These are phyloP conservation scores for Scartelaos histophorus DNA, from an alignment of 2,113 vertebrate genomes.

Conservation along the genomic window DNA sequence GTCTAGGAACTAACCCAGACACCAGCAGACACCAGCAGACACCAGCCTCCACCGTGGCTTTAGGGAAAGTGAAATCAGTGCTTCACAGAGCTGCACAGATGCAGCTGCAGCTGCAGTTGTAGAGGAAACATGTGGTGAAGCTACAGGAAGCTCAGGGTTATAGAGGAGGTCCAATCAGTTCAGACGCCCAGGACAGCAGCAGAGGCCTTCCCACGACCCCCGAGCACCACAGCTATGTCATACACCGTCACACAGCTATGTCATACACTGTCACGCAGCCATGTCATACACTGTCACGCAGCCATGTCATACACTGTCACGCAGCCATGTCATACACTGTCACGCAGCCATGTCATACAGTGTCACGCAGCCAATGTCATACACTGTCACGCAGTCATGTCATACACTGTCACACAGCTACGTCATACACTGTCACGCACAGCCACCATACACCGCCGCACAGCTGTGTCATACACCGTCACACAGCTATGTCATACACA, in stretches of 20 bases:
- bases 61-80: conserved; percentile 23
- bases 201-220: conserved; percentile 59
- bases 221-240: conserved; percentile 6
- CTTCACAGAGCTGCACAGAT: neutral
- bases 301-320: too few relatives aligned
- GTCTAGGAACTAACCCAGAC: too few relatives aligned
- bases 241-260: conserved; percentile 8
- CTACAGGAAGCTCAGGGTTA: conserved; percentile 42
- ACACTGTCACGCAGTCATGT: too few relatives aligned
- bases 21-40: neutral
- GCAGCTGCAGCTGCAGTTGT: conserved; percentile 20
- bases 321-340: too few relatives aligned
- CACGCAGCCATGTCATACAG: conserved; percentile 11
- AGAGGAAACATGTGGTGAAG: conserved; percentile 50
- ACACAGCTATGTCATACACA: neutral
- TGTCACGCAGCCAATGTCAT: conserved; percentile 3
- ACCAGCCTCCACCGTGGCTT: neutral
- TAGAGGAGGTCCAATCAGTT: neutral
- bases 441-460: too few relatives aligned
- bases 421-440: too few relatives aligned
- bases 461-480: conserved; percentile 16
- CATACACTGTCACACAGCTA: too few relatives aligned
- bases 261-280: too few relatives aligned
- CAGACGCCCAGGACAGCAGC: conserved; percentile 18
- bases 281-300: too few relatives aligned